Percentiles rank a stretch among this genome's conserved stretches.
Evolutionary conservation across 2,888 invertebrate genomes (phyloP).

Genomic region (Empis stercorea): DNA sequence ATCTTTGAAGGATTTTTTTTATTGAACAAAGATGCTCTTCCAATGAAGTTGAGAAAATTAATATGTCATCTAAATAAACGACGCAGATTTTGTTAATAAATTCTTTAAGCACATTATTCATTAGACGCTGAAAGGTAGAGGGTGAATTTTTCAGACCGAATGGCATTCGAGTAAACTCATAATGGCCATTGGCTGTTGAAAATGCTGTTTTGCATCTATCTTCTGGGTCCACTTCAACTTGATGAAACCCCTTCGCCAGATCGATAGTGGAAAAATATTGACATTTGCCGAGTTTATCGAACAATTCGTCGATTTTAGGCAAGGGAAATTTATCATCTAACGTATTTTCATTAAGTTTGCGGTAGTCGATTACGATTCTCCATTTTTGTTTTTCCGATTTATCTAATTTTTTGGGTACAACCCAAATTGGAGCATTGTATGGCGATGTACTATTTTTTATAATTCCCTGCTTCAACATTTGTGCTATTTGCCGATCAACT

Average conservation of each 20-base stretch:
- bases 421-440: background rate
- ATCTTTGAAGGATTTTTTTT: conserved; percentile 7
- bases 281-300: background rate
- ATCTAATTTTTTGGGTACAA: background rate
- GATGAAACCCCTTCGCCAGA: background rate
- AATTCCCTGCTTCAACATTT: conserved; percentile 14
- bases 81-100: conserved; percentile 9
- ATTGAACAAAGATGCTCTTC: conserved; percentile 9
- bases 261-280: background rate
- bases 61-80: conserved; percentile 12
- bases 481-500: conserved; percentile 8
- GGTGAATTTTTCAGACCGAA: conserved; percentile 2
- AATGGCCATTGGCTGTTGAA: background rate
- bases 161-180: background rate
- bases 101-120: conserved; percentile 10
- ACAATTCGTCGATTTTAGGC: background rate
- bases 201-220: conserved; percentile 3
- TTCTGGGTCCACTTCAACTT: background rate
- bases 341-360: background rate
- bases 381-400: background rate
- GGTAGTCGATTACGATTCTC: background rate
- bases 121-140: conserved; percentile 10
- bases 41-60: conserved; percentile 9
- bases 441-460: conserved; percentile 8
- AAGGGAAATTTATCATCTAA: background rate